Evolutionary conservation across 2,888 invertebrate genomes (phyloP).

Genomic region (Helicoverpa assulta): DNA sequence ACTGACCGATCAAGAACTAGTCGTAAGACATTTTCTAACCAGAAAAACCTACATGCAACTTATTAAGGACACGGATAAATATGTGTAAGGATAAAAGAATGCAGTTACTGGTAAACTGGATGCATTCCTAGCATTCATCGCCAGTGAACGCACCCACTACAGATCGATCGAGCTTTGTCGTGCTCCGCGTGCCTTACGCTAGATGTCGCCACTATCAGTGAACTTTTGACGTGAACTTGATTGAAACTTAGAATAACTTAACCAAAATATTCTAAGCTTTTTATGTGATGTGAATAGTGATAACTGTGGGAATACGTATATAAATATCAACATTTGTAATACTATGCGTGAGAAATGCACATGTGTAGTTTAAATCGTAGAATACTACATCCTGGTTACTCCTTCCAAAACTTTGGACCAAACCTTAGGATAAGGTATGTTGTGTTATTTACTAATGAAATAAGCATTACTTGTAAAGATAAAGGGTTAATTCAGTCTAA

Average conservation of each 20-base stretch:
- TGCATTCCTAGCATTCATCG: conserved; percentile 72
- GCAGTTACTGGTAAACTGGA: conserved; percentile 67
- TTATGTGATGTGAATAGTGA: conserved; percentile 83
- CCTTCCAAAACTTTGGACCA: conserved; percentile 59
- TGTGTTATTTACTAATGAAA: conserved; percentile 57
- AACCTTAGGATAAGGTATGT: conserved; percentile 70
- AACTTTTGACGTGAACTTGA: conserved; percentile 90
- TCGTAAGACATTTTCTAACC: conserved; percentile 77
- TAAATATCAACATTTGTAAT: conserved; percentile 74
- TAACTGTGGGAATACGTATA: conserved; percentile 77
- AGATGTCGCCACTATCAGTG: conserved; percentile 83
- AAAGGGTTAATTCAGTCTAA: conserved; percentile 15
- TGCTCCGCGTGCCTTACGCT: conserved; percentile 77
- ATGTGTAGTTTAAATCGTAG: conserved; percentile 70
- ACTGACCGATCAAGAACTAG: conserved; percentile 76
- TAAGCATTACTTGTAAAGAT: conserved; percentile 34
- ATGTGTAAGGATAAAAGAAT: conserved; percentile 59
- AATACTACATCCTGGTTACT: conserved; percentile 66
- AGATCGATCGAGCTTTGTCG: conserved; percentile 83
- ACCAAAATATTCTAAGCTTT: conserved; percentile 88
- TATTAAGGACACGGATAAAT: conserved; percentile 66
- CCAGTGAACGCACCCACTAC: conserved; percentile 75
- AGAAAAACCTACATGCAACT: conserved; percentile 75
- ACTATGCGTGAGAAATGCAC: conserved; percentile 75
- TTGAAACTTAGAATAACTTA: conserved; percentile 86